Evolutionary conservation across 2,888 invertebrate species (phyloP).

Genomic region (Eumacrocentrus americanus): DNA sequence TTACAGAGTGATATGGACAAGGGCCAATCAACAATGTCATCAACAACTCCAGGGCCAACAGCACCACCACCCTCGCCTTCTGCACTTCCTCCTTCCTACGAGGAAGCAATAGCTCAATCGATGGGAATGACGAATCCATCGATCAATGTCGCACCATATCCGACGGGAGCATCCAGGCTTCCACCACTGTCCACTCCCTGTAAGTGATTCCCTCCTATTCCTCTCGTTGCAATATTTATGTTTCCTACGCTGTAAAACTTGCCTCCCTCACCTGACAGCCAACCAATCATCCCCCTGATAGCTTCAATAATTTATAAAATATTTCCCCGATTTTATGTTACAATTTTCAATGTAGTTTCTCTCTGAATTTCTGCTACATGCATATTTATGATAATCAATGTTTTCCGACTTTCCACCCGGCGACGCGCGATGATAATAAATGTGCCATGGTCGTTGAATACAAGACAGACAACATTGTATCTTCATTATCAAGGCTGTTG

Average conservation of each 20-base stretch:
- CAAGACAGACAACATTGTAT: too few relatives aligned
- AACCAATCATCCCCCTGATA: background rate
- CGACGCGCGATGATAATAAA: too few relatives aligned
- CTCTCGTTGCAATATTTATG: background rate
- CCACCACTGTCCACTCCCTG: conserved; percentile 40
- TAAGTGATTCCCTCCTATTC: conserved; percentile 35
- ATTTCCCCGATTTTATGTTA: background rate
- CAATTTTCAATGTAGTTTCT: background rate
- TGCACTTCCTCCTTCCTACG: conserved; percentile 36
- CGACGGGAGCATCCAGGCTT: conserved; percentile 32
- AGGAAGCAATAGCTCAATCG: conserved; percentile 33
- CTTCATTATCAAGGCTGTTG: too few relatives aligned
- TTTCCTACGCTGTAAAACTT: background rate
- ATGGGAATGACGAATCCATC: conserved; percentile 28
- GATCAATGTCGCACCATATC: conserved; percentile 41
- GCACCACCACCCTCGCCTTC: conserved; percentile 28
- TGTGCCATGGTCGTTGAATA: too few relatives aligned
- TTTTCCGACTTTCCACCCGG: background rate
- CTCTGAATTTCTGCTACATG: background rate
- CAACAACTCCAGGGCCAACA: conserved; percentile 13
- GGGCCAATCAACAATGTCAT: conserved; percentile 16
- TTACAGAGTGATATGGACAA: conserved; percentile 14
- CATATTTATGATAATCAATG: background rate
- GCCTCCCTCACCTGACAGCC: background rate
- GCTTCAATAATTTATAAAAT: background rate